Evolutionary conservation across 1,140 invertebrate genomes (phyloP).

Genomic region (Drosophila arawakana): DNA sequence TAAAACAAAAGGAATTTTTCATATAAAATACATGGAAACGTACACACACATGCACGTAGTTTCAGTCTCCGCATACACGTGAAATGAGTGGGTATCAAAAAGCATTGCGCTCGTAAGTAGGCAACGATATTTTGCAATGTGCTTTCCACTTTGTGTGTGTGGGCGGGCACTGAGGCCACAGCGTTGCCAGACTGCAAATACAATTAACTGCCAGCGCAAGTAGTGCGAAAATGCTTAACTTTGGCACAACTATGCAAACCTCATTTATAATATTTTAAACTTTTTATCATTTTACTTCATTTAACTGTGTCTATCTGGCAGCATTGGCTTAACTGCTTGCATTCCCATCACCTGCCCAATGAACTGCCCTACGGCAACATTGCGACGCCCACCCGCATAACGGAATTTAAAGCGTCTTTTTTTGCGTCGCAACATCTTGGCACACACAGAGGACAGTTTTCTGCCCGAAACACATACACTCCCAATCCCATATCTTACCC

Average conservation of each 20-base stretch:
- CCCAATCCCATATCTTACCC: neutral
- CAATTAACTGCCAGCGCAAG: neutral
- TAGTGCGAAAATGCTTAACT: too few species aligned
- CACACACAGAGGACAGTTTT: neutral
- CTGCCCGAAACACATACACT: neutral
- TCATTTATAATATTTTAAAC: too few species aligned
- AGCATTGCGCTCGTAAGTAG: conserved; percentile 24
- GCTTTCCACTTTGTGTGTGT: conserved; percentile 4
- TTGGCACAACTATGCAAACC: too few species aligned
- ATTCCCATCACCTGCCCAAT: conserved; percentile 53
- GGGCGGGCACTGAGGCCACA: neutral
- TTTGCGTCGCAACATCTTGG: conserved; percentile 57
- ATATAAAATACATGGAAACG: conserved; percentile 49
- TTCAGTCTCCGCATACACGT: neutral
- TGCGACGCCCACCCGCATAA: conserved; percentile 27
- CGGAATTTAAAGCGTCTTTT: conserved; percentile 40
- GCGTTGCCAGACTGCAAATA: conserved; percentile 56
- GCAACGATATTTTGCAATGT: conserved; percentile 39
- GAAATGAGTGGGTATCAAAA: conserved; percentile 39
- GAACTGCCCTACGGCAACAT: conserved; percentile 70
- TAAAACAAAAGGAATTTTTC: conserved; percentile 70
- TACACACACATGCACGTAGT: conserved; percentile 4
- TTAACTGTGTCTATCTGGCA: conserved; percentile 35
- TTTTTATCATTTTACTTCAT: neutral
- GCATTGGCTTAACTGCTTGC: conserved; percentile 19